Base-by-base conservation (phyloP, 35 echinoderm and acorn worm genomes). In the Apostichopus japonicus region DNA sequence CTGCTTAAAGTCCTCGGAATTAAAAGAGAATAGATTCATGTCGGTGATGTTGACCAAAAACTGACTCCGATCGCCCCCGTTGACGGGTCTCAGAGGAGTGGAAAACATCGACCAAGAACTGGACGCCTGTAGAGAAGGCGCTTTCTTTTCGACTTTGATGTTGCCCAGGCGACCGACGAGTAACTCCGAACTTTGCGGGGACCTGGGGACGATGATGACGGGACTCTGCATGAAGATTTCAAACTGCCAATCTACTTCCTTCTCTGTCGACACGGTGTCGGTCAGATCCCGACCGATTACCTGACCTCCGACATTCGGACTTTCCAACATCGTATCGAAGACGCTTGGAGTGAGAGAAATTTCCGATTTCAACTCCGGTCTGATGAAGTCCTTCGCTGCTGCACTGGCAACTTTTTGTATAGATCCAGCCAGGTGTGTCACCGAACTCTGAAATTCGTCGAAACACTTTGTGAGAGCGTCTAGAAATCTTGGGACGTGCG, bases 21-120 rank as follows among this genome's bases (percentile, higher is more conserved):
- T 99, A 67, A 99, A 96, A 5, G 97, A 99, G 27, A 94, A 99
- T 23, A 99, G 62, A 67, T 96, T 99, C 79, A 99, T 96, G 71
- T 99, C 92, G 77, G 87, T 87, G 56, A 99, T 96, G 6, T 21
- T 75, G 19, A 92, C 88, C 52, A 96, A 7, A 62, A 90, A 96
- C 16, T 94, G 59, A 71, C 90, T 92, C 10, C 79, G 72, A 27
- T 51, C 58, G 33, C 33, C 33, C 61, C 19, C 56, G 79, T 24
- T 51, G n/a, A 11, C 22, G 3, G 22, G 23, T 87, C 19, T 76
- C 11, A 77, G 33, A 54, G 88, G 70, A 77, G 88, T 90, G 72
- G 88, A 55, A 8, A 19, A 44, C 14, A 80, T 86, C 8, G 23
- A 57, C 75, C 53, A 83, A 7, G 13, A 77, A 13, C 53, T 54